Evolutionary conservation across 2,113 vertebrate genomes (phyloP).

Genomic region (Rhinoderma darwinii): DNA sequence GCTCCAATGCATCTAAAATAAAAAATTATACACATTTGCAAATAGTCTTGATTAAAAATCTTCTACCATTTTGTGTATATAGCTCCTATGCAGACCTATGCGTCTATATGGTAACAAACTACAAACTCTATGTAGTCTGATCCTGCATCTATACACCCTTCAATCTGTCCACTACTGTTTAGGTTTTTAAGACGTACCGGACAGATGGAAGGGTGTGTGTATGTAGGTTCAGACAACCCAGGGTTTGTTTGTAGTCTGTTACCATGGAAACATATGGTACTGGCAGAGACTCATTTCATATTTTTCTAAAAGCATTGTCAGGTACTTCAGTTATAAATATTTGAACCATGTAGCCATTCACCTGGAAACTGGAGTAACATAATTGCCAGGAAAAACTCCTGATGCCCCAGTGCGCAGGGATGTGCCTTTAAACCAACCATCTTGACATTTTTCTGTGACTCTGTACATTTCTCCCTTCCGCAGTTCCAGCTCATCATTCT

Average conservation of each 20-base stretch:
- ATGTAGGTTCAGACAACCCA: not conserved
- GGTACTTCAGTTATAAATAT: not conserved
- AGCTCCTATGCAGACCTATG: not conserved
- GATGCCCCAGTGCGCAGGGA: conserved; percentile 89
- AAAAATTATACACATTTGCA: not conserved
- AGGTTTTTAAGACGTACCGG: not conserved
- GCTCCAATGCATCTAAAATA: not conserved
- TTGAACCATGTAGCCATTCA: conserved; percentile 67
- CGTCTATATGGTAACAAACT: too few relatives aligned
- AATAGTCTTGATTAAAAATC: not conserved
- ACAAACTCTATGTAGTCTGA: not conserved
- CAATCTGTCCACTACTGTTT: not conserved
- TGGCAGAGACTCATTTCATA: not conserved
- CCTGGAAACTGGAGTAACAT: conserved; percentile 96
- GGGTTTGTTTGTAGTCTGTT: not conserved
- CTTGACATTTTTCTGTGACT: conserved; percentile 96
- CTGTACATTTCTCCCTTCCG: conserved; percentile 98
- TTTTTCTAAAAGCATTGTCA: not conserved
- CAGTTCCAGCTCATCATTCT: conserved; percentile 94
- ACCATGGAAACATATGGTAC: not conserved
- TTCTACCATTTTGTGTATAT: not conserved
- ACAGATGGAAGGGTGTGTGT: not conserved
- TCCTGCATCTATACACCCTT: not conserved
- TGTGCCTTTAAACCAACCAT: conserved; percentile 97
- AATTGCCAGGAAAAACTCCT: conserved; percentile 97